These are phyloP conservation scores for Chionis minor DNA, from an alignment of 2,113 vertebrate genomes.

Conservation along the genomic window DNA sequence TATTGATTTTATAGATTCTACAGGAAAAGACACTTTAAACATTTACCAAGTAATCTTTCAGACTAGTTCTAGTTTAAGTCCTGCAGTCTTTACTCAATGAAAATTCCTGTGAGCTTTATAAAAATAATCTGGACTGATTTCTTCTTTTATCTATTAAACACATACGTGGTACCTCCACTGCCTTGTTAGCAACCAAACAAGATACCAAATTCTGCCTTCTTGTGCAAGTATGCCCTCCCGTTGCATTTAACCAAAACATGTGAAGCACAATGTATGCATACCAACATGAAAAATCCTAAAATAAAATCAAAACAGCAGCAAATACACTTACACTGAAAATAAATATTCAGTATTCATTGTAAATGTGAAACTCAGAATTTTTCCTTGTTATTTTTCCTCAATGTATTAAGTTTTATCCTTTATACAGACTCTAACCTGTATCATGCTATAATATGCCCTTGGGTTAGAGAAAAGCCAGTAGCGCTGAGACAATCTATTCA, in stretches of 20 bases:
- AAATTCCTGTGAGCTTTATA: neutral
- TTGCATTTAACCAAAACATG: neutral
- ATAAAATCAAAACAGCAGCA: neutral
- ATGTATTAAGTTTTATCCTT: neutral
- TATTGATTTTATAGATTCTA: neutral
- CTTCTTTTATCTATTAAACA: neutral
- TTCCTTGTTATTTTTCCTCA: neutral
- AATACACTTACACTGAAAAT: neutral
- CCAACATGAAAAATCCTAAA: neutral
- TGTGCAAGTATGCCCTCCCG: neutral
- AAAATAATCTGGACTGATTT: neutral
- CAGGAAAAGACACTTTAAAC: neutral
- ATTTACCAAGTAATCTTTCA: neutral
- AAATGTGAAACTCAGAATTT: neutral
- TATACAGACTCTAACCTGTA: neutral
- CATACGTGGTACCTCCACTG: neutral
- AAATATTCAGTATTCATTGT: neutral
- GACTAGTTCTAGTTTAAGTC: neutral
- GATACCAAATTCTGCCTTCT: neutral
- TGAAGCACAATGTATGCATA: neutral
- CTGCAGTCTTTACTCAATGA: neutral
- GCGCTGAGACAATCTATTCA: neutral
- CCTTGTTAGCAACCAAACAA: neutral
- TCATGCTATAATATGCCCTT: neutral
- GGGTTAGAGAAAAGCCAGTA: neutral